Conservation (phyloP, 1,140 invertebrate species). For the Bombus sibiricus region DNA sequence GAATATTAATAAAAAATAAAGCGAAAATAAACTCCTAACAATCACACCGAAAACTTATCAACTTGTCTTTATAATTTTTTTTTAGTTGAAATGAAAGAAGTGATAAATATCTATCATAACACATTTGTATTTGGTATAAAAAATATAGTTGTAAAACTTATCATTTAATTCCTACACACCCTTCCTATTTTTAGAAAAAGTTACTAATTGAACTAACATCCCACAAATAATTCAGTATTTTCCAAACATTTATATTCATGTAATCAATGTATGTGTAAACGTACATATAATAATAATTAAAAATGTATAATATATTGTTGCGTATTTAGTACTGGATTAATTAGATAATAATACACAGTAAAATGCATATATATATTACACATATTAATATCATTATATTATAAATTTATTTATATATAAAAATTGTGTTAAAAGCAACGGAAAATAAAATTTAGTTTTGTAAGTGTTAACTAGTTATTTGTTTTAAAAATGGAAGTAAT, state of each 20-base stretch:
- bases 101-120: neutral
- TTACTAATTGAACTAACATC: neutral
- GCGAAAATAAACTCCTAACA: no score
- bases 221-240: neutral
- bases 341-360: neutral
- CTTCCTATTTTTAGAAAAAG: neutral
- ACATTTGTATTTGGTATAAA: constrained; percentile 3
- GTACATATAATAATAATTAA: neutral
- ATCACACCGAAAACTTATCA: no score
- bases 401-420: no score
- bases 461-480: neutral
- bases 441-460: neutral
- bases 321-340: neutral
- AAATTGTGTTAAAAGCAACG: neutral
- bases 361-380: neutral
- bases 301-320: neutral
- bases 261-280: neutral
- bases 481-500: neutral
- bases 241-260: neutral
- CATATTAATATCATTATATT: no score
- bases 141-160: neutral
- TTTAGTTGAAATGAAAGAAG: neutral
- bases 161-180: neutral
- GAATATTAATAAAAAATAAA: no score
- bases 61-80: neutral